These are phyloP conservation scores for Hylaeus anthracinus DNA, from an alignment of 1,140 invertebrate species.

Conservation along the genomic window DNA sequence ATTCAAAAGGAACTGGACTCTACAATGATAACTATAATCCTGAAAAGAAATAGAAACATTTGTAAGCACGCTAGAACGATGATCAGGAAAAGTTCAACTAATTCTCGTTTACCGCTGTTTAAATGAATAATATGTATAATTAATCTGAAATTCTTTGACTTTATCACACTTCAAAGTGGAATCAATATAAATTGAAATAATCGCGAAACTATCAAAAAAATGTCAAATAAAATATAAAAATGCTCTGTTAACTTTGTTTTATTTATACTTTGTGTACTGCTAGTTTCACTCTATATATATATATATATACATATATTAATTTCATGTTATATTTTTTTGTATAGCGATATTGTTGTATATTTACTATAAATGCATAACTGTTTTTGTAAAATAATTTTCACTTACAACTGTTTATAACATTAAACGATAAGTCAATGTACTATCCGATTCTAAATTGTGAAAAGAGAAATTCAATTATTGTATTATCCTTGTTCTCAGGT, in stretches of 20 bases:
- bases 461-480: neutral
- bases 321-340: neutral
- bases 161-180: neutral
- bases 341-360: neutral
- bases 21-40: constrained; percentile 90
- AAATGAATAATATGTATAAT: constrained; percentile 37
- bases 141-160: constrained; percentile 18
- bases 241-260: neutral
- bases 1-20: constrained; percentile 91
- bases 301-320: neutral
- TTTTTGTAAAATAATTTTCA: neutral
- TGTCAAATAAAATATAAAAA: neutral
- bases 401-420: neutral
- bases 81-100: constrained; percentile 42
- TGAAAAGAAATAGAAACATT: constrained; percentile 80
- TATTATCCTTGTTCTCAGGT: neutral
- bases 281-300: neutral
- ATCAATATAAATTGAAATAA: neutral
- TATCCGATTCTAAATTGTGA: neutral
- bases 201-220: neutral
- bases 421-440: neutral
- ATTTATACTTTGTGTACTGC: neutral
- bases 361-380: neutral
- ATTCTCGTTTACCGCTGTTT: constrained; percentile 49
- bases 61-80: constrained; percentile 41